These are phyloP conservation scores for Cherax destructor DNA, from an alignment of 1,140 invertebrate genomes.

Conservation along the genomic window DNA sequence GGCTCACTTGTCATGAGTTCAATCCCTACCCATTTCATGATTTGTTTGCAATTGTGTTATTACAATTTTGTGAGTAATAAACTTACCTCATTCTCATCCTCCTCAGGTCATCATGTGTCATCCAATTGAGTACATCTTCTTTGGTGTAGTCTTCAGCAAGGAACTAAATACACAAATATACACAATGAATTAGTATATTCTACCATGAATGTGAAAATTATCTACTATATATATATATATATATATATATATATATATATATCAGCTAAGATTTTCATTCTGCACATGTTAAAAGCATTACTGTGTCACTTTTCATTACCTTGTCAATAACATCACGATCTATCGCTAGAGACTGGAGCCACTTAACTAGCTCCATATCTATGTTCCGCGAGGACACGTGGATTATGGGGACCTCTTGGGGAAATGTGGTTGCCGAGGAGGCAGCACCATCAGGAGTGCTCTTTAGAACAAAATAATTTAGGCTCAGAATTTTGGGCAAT, in stretches of 20 bases:
- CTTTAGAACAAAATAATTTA: background rate
- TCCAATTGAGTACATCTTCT: constrained; percentile 84
- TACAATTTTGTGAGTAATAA: background rate
- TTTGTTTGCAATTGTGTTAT: too few relatives aligned
- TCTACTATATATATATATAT: background rate
- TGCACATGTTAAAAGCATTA: background rate
- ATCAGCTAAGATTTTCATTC: background rate
- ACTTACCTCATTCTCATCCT: constrained; percentile 83
- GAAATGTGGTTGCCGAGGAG: background rate
- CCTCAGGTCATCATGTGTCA: constrained; percentile 86
- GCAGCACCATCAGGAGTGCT: constrained; percentile 21
- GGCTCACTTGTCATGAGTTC: too few relatives aligned
- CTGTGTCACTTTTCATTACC: constrained; percentile 64
- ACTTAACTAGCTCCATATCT: constrained; percentile 74
- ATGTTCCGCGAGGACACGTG: constrained; percentile 64
- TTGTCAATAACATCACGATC: constrained; percentile 74
- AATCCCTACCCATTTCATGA: too few relatives aligned
- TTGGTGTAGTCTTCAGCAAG: constrained; percentile 86
- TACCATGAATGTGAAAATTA: too few relatives aligned
- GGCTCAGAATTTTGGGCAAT: too few relatives aligned
- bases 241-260: background rate
- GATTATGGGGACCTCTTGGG: constrained; percentile 36
- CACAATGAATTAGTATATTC: background rate
- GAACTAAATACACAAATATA: constrained; percentile 77
- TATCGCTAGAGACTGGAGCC: constrained; percentile 74